Conservation (phyloP, 1,140 invertebrate species). For the Lycorma delicatula region DNA sequence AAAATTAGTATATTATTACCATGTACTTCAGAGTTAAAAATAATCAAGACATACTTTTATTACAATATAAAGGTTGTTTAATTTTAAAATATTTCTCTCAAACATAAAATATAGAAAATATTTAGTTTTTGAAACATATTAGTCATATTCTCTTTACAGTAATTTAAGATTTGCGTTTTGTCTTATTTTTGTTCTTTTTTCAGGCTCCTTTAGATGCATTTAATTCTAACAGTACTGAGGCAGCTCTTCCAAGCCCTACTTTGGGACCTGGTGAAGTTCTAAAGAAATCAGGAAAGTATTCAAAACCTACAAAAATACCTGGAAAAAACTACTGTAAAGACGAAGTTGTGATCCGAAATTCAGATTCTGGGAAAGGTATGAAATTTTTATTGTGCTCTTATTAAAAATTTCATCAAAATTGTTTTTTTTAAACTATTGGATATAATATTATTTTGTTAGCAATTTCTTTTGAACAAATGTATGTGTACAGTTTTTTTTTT, state of each 20-base stretch:
- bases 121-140: not conserved
- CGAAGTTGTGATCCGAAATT: constrained; percentile 87
- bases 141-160: not conserved
- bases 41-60: no score
- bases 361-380: constrained; percentile 89
- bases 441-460: not conserved
- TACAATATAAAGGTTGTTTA: no score
- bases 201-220: constrained; percentile 6
- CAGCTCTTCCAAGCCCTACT: constrained; percentile 27
- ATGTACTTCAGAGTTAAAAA: no score
- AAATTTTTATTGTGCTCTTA: no score
- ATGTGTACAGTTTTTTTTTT: constrained; percentile 1
- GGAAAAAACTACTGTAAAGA: constrained; percentile 89
- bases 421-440: not conserved
- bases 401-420: no score
- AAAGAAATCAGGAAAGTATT: constrained; percentile 78
- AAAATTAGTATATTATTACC: no score
- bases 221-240: not conserved
- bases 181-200: constrained; percentile 4
- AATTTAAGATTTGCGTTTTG: not conserved
- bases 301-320: constrained; percentile 78
- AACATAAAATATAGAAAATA: not conserved
- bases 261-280: constrained; percentile 72
- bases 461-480: not conserved
- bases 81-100: not conserved